phyloP scores from a whole-genome alignment of 2,888 invertebrate species.

The Minunthozetes semirufus region DNA sequence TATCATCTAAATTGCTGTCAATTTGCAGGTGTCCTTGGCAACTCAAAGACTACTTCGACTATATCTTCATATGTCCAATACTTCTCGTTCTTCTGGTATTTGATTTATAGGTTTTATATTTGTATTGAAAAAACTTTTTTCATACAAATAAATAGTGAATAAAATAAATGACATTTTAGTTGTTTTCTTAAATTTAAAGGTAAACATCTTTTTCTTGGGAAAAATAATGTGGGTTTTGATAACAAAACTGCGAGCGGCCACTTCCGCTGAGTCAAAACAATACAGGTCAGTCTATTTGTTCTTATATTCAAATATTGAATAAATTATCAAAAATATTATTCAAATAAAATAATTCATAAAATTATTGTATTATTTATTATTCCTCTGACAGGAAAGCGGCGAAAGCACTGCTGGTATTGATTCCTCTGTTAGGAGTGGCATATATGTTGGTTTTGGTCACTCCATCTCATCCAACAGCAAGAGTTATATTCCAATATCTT shows the following conservation, averaged over 20 bases:
- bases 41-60: conserved; percentile 69
- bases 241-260: conserved; percentile 83
- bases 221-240: conserved; percentile 68
- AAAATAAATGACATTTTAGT: conserved; percentile 50
- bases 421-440: conserved; percentile 86
- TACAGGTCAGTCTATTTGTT: conserved; percentile 46
- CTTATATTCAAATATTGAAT: neutral
- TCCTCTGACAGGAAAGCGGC: conserved; percentile 70
- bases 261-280: conserved; percentile 80
- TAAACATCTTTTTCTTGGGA: conserved; percentile 48
- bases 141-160: conserved; percentile 44
- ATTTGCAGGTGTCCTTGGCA: conserved; percentile 63
- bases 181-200: conserved; percentile 45
- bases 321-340: neutral
- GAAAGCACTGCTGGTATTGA: conserved; percentile 80
- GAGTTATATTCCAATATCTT: conserved; percentile 67
- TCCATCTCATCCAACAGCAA: conserved; percentile 64
- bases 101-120: conserved; percentile 61
- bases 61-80: conserved; percentile 79
- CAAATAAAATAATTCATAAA: too few species aligned
- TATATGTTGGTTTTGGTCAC: conserved; percentile 71
- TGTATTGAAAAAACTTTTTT: conserved; percentile 51
- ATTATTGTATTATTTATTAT: too few species aligned
- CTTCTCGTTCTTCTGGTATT: conserved; percentile 73
- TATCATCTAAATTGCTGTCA: neutral